A percentile compares a stretch with the other conserved stretches of the same genome.
Evolutionary conservation across 2,888 invertebrate genomes (phyloP).

Genomic region (Lasius platythorax): DNA sequence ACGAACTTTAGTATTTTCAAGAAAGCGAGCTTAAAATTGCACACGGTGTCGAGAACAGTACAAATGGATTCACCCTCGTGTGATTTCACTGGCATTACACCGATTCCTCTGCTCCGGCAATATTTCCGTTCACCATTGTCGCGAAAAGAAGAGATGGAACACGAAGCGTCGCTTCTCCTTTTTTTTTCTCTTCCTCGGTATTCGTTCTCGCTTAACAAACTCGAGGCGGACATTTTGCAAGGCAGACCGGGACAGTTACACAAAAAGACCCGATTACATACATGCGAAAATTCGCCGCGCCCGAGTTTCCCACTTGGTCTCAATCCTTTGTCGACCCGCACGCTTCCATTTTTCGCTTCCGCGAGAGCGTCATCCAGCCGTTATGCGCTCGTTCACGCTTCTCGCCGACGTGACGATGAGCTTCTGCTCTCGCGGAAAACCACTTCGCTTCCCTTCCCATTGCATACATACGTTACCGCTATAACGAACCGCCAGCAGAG

Average conservation of each 20-base stretch:
- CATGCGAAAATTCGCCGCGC: slow-evolving; percentile 21
- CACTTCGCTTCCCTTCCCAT: slow-evolving; percentile 19
- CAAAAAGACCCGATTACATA: slow-evolving; percentile 32
- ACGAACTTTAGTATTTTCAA: neutral
- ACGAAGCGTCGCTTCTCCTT: neutral
- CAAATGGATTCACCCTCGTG: neutral
- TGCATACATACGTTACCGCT: slow-evolving; percentile 18
- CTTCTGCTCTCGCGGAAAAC: slow-evolving; percentile 50
- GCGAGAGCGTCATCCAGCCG: slow-evolving; percentile 50
- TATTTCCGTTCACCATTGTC: slow-evolving; percentile 23
- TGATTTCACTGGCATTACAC: neutral
- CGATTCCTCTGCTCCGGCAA: slow-evolving; percentile 33
- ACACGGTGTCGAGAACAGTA: neutral
- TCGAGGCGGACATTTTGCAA: slow-evolving; percentile 44
- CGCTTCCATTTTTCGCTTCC: slow-evolving; percentile 44
- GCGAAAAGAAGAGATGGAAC: slow-evolving; percentile 30
- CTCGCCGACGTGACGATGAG: slow-evolving; percentile 42
- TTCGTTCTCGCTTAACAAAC: slow-evolving; percentile 42
- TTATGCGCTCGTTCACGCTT: slow-evolving; percentile 43
- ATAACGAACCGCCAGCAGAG: slow-evolving; percentile 32
- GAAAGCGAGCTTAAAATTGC: neutral
- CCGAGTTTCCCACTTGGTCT: slow-evolving; percentile 25
- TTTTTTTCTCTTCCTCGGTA: neutral
- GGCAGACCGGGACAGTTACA: slow-evolving; percentile 19
- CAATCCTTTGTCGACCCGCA: slow-evolving; percentile 43